Conservation (phyloP, 2,888 invertebrate species). For the Adineta ricciae region DNA sequence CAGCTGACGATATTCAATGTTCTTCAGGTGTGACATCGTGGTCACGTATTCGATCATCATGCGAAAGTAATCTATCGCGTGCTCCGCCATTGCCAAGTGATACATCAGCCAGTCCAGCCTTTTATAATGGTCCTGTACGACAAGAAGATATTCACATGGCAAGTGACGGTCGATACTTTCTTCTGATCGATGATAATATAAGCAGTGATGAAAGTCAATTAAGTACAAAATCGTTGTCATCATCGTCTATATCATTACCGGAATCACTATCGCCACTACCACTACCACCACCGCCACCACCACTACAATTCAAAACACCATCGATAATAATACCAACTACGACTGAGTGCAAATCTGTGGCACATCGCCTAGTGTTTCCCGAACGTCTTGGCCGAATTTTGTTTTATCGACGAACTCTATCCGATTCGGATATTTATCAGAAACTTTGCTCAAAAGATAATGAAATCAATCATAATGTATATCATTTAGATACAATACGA, state of each 20-base stretch:
- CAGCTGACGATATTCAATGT: background rate
- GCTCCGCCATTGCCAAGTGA: background rate
- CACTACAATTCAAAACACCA: background rate
- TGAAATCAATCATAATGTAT: constrained; percentile 17
- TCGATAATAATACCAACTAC: background rate
- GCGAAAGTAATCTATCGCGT: background rate
- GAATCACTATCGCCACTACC: background rate
- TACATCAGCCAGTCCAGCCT: background rate
- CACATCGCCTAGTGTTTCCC: background rate
- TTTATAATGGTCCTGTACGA: background rate
- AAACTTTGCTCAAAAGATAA: constrained; percentile 18
- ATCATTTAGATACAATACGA: constrained; percentile 18
- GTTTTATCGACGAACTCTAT: constrained; percentile 4
- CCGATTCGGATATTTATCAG: constrained; percentile 8
- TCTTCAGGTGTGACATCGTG: background rate
- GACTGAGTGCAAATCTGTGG: background rate
- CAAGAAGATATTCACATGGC: background rate
- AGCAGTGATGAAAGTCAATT: background rate
- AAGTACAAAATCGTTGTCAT: background rate
- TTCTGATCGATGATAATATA: background rate
- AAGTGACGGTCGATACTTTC: constrained; percentile 6
- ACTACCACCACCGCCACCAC: background rate
- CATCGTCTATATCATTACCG: background rate
- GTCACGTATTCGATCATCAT: constrained; percentile 17
- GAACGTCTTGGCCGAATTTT: background rate